These are phyloP conservation scores for Promerops cafer DNA, from an alignment of 2,113 vertebrate species.

Conservation along the genomic window DNA sequence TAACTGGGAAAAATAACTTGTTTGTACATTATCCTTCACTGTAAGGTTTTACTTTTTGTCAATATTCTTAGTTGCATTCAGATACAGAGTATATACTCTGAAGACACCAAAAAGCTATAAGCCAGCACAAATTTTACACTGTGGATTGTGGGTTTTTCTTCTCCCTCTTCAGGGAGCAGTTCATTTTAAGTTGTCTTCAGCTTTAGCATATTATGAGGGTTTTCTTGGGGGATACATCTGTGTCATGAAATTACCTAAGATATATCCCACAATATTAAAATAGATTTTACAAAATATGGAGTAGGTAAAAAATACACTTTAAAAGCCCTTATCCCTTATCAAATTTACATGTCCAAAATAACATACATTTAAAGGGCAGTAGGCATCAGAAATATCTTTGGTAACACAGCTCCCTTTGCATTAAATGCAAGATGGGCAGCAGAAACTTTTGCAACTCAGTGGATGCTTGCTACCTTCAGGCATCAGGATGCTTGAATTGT, in stretches of 20 bases:
- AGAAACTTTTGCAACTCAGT: neutral
- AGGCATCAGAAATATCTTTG: neutral
- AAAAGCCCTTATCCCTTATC: neutral
- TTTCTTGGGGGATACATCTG: neutral
- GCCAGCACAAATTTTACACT: neutral
- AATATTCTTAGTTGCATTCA: neutral
- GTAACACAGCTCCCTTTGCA: neutral
- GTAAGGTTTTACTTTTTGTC: neutral
- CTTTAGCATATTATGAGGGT: neutral
- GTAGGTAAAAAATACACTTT: neutral
- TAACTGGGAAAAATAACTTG: neutral
- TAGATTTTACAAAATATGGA: neutral
- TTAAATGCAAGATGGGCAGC: neutral
- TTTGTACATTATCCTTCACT: neutral
- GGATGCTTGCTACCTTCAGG: neutral
- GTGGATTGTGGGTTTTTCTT: neutral
- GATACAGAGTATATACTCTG: neutral
- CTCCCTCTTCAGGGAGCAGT: neutral
- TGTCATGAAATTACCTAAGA: neutral
- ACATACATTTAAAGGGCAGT: neutral
- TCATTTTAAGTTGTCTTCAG: neutral
- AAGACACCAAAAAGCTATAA: neutral
- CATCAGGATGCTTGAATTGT: neutral
- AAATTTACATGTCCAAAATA: neutral
- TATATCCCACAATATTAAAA: neutral